These are phyloP conservation scores for Atherix ibis DNA, from an alignment of 2,888 invertebrate species.

Conservation along the genomic window DNA sequence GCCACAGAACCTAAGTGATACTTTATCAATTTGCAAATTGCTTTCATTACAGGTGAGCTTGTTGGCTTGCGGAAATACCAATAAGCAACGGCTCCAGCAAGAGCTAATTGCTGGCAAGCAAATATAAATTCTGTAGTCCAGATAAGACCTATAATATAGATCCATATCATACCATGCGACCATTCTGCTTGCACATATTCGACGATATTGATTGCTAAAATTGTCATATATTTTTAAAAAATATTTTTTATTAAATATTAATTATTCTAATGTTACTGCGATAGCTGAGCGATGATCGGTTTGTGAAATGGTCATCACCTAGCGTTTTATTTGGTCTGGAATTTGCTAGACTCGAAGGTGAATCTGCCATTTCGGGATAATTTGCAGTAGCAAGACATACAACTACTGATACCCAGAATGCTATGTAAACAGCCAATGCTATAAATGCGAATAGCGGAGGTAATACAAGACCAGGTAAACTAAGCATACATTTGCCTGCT, in stretches of 20 bases:
- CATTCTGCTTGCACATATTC: conserved; percentile 62
- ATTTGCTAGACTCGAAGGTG: no score
- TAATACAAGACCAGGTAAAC: conserved; percentile 68
- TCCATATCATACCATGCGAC: conserved; percentile 89
- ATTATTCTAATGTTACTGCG: no score
- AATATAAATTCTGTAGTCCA: conserved; percentile 92
- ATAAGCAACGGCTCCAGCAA: conserved; percentile 81
- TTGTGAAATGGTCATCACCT: no score
- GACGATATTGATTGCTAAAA: conserved; percentile 44
- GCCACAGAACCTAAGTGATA: conserved; percentile 93
- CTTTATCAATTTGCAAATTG: conserved; percentile 50
- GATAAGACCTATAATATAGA: conserved; percentile 74
- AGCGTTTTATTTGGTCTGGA: no score
- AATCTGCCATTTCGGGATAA: conserved; percentile 46
- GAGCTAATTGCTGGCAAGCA: conserved; percentile 86
- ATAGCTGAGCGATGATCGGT: no score
- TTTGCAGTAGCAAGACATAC: conserved; percentile 68
- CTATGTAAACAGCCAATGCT: conserved; percentile 58
- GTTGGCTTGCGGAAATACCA: conserved; percentile 83
- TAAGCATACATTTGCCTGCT: conserved; percentile 72
- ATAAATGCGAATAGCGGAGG: conserved; percentile 75
- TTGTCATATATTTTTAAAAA: no score
- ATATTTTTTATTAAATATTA: conserved; percentile 7
- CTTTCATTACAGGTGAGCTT: conserved; percentile 50
- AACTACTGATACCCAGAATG: conserved; percentile 75